Base-by-base conservation (phyloP, 2,888 invertebrate genomes). In the Andrena camellia region DNA sequence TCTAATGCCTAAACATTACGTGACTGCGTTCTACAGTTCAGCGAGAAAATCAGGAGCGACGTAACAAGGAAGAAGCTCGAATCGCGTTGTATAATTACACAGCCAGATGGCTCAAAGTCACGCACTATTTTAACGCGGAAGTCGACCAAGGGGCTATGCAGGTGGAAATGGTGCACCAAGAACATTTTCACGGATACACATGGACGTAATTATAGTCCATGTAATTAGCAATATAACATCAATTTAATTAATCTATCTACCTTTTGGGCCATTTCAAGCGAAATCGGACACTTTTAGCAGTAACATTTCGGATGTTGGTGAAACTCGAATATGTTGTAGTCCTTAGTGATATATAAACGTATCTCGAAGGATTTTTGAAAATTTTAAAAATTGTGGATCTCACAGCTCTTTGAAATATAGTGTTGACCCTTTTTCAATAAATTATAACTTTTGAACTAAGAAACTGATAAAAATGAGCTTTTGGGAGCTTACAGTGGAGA, bases 121-220 rank as follows among this genome's bases (percentile, higher is more conserved):
- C 69, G 77, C 74, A 57, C 64, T 75, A 71, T 71, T 74, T 80
- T 74, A 74, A 83, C 67, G 73, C 83, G 80, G 80, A 83, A 83
- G 67, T 48, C 48, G 33, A 62, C 52, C 50, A 33, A 52, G 23
- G 35, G 26, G 13, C 67, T 23, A 69, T 48, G 52, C 59, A 31
- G 23, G 60, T n/a, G 35, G 20, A 31, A 71, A 54, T 23, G 42
- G 17, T 48, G 70, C 54, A 31, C 62, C 23, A 23, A 54, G 31
- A 70, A 42, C 57, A 71, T 69, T 69, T 76, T 62, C 60, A 69
- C 52, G 75, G 69, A 62, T 62, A 62, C 42, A 1, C 52, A 17
- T 35, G 20, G 23, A 63, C 20, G 31, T 71, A 57, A 59, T 71
- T 77, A n/a, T 42, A 64, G 13, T 17, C 31, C 1, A 20, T 23